phyloP scores from a whole-genome alignment of 2,888 invertebrate species.

The Pollenia labialis region DNA sequence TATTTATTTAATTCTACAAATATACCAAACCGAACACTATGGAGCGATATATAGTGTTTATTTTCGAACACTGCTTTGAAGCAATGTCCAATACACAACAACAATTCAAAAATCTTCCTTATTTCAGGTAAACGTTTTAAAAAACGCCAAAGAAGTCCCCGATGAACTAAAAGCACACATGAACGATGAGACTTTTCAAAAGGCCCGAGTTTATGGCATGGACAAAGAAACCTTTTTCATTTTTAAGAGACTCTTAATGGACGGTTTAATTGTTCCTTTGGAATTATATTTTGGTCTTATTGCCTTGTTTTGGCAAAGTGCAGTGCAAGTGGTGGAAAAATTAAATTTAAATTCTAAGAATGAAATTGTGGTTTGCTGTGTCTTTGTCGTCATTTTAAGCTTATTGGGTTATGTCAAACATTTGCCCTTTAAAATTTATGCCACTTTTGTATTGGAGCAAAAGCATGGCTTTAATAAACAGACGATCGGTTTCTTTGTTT shows the following conservation, averaged over 20 bases:
- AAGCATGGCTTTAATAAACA: slow-evolving; percentile 99
- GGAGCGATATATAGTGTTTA: no score
- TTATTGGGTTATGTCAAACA: slow-evolving; percentile 88
- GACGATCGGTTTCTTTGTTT: slow-evolving; percentile 94
- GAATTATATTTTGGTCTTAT: slow-evolving; percentile 87
- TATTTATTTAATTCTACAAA: no score
- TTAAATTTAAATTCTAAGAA: slow-evolving; percentile 86
- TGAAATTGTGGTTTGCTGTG: slow-evolving; percentile 91
- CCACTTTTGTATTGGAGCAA: slow-evolving; percentile 96
- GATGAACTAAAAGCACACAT: slow-evolving; percentile 90
- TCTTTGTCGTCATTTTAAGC: slow-evolving; percentile 91
- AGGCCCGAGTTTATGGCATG: slow-evolving; percentile 94
- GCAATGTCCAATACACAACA: no score
- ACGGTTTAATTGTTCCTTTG: slow-evolving; percentile 89
- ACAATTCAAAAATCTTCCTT: not conserved
- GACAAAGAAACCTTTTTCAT: slow-evolving; percentile 93
- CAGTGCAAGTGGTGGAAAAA: slow-evolving; percentile 86
- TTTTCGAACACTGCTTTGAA: no score
- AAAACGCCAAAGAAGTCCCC: slow-evolving; percentile 89
- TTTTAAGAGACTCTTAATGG: slow-evolving; percentile 89
- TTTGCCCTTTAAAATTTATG: slow-evolving; percentile 94
- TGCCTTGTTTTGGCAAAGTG: slow-evolving; percentile 89
- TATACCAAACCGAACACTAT: no score
- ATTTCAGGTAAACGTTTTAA: slow-evolving; percentile 89
- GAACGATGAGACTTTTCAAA: slow-evolving; percentile 93